Conservation (phyloP, 2,797 vertebrate genomes). For the Sandelia bainsii region DNA sequence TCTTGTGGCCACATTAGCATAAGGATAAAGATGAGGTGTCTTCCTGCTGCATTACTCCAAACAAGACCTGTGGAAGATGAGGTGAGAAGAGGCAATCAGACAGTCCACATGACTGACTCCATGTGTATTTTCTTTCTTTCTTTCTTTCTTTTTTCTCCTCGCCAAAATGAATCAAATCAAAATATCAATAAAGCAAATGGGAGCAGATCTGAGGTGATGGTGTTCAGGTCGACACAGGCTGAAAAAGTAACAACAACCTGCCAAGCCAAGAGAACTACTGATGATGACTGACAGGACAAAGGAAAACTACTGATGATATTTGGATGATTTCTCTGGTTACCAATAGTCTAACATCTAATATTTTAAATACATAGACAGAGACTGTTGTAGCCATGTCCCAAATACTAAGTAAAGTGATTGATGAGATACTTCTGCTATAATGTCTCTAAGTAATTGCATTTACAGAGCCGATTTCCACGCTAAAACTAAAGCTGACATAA, state of each 20-base stretch:
- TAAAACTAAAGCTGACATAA: no score
- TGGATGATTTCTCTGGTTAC: not conserved
- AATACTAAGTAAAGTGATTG: no score
- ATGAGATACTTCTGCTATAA: no score
- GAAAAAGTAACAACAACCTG: not conserved
- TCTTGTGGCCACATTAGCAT: conserved; percentile 47
- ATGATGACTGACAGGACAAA: not conserved
- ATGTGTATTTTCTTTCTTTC: conserved; percentile 12
- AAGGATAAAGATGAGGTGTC: conserved; percentile 44
- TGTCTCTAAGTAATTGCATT: not conserved
- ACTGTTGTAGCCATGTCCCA: no score
- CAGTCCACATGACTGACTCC: conserved; percentile 16
- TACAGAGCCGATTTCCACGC: no score
- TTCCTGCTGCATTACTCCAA: conserved; percentile 17
- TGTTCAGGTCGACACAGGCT: conserved; percentile 11
- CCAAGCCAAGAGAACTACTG: not conserved
- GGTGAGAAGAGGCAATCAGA: conserved; percentile 17
- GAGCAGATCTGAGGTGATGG: conserved; percentile 14
- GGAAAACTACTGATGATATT: not conserved
- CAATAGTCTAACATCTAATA: not conserved
- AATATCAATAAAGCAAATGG: no score
- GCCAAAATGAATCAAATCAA: conserved; percentile 35
- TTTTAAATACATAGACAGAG: not conserved
- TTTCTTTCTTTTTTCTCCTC: not conserved
- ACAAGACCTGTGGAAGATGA: conserved; percentile 8